Base-by-base conservation (phyloP, 2,113 vertebrate genomes). In the Lycaon pictus region DNA sequence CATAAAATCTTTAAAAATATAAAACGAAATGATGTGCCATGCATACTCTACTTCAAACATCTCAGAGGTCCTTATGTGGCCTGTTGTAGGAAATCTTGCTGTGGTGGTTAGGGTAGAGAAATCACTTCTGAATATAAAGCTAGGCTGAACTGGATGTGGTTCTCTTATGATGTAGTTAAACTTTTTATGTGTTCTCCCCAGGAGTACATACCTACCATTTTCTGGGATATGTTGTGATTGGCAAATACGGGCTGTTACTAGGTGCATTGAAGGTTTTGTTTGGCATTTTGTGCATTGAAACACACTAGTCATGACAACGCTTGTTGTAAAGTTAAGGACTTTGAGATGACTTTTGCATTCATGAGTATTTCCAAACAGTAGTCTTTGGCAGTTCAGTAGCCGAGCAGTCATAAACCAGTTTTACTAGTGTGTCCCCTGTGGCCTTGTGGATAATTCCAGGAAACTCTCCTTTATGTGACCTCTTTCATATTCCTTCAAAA, bases 161-260 rank as follows among this genome's bases (percentile, higher is more conserved):
- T 76, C 56, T 79, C n/a, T 76, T n/a, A 7, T 87, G 72, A 58
- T 1, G 67, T 55, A 5, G 13, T 55, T 37, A 43, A 76, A 19
- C 7, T 0, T 19, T 12, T 43, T 65, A 1, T 35, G 84, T 55
- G 65, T 80, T 95, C 29, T 90, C 25, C 13, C 62, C 35, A 7
- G 83, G 27, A 25, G 48, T 1, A 23, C 69, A 55, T 71, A 56
- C 32, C 91, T 80, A 10, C 82, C 43, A 8, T 84, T 51, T 83
- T 65, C 86, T 95, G 88, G 95, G 16, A 35, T 27, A 1, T 93
- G 63, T 65, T 92, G 43, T 83, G 79, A 63, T n/a, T 93, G 71
- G 82, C 93, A 67, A 65, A 65, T 48, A 62, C 1, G 17, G 58
- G 11, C 81, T 65, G 48, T 95, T 79, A 11, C 92, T 89, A 88